phyloP scores from a whole-genome alignment of 2,113 vertebrate genomes.

The Paraplagusia blochii region DNA sequence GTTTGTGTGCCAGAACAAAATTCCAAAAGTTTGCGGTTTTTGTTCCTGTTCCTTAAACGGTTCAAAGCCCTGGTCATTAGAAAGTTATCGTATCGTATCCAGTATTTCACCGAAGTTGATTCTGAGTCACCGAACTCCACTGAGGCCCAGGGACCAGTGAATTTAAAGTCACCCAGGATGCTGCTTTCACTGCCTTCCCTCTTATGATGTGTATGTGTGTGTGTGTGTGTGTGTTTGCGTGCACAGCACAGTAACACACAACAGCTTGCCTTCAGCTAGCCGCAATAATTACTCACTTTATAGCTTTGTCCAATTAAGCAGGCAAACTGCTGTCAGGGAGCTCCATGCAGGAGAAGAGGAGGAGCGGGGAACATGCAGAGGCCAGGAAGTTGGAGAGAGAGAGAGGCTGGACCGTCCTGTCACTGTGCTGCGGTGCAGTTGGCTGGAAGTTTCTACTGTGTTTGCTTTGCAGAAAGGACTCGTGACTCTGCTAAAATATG shows the following conservation, averaged over 20 bases:
- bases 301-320: conserved; percentile 55
- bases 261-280: conserved; percentile 51
- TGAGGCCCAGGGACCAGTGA: conserved; percentile 9
- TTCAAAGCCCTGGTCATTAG: no score
- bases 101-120: conserved; percentile 27
- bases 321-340: conserved; percentile 49
- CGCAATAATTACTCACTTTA: conserved; percentile 61
- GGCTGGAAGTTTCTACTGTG: conserved; percentile 33
- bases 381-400: conserved; percentile 19
- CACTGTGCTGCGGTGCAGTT: conserved; percentile 19
- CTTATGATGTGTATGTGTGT: background rate
- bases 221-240: conserved; percentile 7
- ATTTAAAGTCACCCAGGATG: background rate
- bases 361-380: conserved; percentile 13
- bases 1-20: no score
- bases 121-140: conserved; percentile 9
- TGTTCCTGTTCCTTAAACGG: no score
- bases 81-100: no score
- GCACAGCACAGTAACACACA: conserved; percentile 24
- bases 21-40: no score
- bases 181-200: conserved; percentile 21
- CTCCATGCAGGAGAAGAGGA: conserved; percentile 39
- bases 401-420: conserved; percentile 28
- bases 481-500: conserved; percentile 29
- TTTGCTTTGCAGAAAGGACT: conserved; percentile 42